Base-by-base conservation (phyloP, 2,113 vertebrate species). In the Morone chrysops region DNA sequence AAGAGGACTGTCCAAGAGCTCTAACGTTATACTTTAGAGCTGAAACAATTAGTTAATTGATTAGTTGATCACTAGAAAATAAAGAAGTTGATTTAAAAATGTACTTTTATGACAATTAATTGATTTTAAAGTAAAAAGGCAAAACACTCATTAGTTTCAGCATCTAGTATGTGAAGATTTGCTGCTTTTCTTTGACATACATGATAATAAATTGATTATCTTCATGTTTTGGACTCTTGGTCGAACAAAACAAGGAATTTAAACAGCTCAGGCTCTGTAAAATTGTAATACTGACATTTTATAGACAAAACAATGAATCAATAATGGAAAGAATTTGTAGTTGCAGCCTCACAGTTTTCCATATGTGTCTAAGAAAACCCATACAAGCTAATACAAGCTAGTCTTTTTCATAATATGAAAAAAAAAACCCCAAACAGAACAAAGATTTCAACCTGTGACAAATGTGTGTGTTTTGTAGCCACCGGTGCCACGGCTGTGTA, bases 401-500 rank as follows among this genome's bases (percentile, higher is more conserved):
- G 17, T 38, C 0, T 48, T 43, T 54, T 13, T 48, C 38, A 38
- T 40, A 25, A 16, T 62, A n/a, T 7, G 5, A 45, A 45, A 9
- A 45, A 45, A 2, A 9, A 45, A 14, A 25, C 25, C 25, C 25
- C 25, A 25, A 6, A 50, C 14, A 53, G 31, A 31, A 31, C 31
- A 53, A 25, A 54, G 8, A 43, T 20, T 43, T 72, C 12, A 54
- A 20, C 47, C 25, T 43, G 7, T 68, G 11, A 51, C 66, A 16
- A 61, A 41, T 75, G 13, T 75, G 45, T 87, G 53, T 92, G 77
- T 70, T 69, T 90, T 94, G 79, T 11, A 99, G 97, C 97, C 89
- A 97, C 97, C 53, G 98, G 97, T 36, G 98, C 98, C 72, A 99
- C 97, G 0, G 97, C 97, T 0, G 98, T 99, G 0, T 99, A 98